phyloP scores from a whole-genome alignment of 1,140 invertebrate genomes.

The Psilanteris sp. region DNA sequence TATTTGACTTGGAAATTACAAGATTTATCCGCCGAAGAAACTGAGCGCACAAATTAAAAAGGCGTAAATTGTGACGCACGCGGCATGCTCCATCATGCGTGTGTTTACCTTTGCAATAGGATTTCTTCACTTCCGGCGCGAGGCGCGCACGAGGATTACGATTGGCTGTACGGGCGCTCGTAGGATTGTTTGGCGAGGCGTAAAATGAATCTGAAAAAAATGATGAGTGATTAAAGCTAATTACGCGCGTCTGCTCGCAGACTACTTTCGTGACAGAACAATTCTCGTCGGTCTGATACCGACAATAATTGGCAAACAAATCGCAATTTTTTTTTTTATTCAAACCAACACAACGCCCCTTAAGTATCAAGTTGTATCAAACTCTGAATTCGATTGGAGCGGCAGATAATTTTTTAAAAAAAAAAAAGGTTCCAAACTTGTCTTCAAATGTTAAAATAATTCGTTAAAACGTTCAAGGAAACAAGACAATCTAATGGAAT shows the following conservation, averaged over 20 bases:
- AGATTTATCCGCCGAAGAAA: no score
- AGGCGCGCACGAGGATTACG: conserved; percentile 9
- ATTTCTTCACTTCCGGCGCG: conserved; percentile 42
- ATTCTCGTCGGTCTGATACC: conserved; percentile 33
- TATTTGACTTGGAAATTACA: no score
- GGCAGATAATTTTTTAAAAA: no score
- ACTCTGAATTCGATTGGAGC: no score
- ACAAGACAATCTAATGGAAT: no score
- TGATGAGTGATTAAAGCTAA: conserved; percentile 30
- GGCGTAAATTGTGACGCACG: conserved; percentile 12
- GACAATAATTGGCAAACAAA: conserved; percentile 7
- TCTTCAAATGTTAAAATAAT: no score
- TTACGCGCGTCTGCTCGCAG: conserved; percentile 14
- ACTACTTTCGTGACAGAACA: conserved; percentile 13
- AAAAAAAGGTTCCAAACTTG: no score
- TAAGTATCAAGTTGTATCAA: no score
- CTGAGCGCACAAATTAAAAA: conserved; percentile 13
- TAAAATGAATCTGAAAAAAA: conserved; percentile 21
- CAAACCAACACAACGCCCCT: no score
- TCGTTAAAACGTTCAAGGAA: no score
- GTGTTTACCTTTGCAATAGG: not conserved
- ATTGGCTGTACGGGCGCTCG: conserved; percentile 6
- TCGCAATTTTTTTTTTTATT: no score
- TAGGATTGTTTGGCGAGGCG: conserved; percentile 4
- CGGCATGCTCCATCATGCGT: conserved; percentile 7